Evolutionary conservation across 2,888 invertebrate species (phyloP).

Genomic region (Nephrocerus scutellatus): DNA sequence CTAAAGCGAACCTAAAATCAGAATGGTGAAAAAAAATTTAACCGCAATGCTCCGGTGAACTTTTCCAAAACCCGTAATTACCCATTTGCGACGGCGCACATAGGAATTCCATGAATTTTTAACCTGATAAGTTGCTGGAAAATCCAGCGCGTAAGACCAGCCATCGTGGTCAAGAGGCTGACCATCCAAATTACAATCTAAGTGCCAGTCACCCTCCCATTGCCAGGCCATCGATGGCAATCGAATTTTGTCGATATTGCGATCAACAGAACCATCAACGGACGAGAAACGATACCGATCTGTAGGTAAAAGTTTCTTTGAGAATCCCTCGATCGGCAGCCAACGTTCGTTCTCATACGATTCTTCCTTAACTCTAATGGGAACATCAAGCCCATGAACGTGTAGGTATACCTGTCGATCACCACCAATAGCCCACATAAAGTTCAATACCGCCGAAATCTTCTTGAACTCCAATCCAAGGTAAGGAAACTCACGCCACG

Average conservation of each 20-base stretch:
- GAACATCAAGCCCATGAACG: slow-evolving; percentile 82
- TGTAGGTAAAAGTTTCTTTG: slow-evolving; percentile 74
- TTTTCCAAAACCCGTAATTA: slow-evolving; percentile 33
- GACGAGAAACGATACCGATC: slow-evolving; percentile 83
- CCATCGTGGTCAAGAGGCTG: slow-evolving; percentile 85
- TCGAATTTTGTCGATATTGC: slow-evolving; percentile 72
- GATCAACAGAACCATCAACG: slow-evolving; percentile 70
- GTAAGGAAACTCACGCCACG: slow-evolving; percentile 82
- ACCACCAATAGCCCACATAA: slow-evolving; percentile 88
- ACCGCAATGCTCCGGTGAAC: neutral
- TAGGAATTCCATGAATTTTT: slow-evolving; percentile 85
- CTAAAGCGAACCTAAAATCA: slow-evolving; percentile 55
- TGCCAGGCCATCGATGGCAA: slow-evolving; percentile 93
- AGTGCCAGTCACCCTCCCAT: slow-evolving; percentile 92
- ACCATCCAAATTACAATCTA: slow-evolving; percentile 76
- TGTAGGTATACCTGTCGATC: slow-evolving; percentile 90
- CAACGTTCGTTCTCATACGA: slow-evolving; percentile 91
- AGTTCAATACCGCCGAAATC: slow-evolving; percentile 74
- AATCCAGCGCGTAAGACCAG: slow-evolving; percentile 91
- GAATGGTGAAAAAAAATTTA: neutral
- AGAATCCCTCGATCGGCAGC: slow-evolving; percentile 85
- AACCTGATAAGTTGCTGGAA: slow-evolving; percentile 73
- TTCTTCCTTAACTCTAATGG: slow-evolving; percentile 83
- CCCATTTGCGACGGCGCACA: slow-evolving; percentile 84
- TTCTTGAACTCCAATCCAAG: slow-evolving; percentile 84